These are phyloP conservation scores for Gymnoscelis rufifasciata DNA, from an alignment of 2,888 invertebrate genomes.

Conservation along the genomic window DNA sequence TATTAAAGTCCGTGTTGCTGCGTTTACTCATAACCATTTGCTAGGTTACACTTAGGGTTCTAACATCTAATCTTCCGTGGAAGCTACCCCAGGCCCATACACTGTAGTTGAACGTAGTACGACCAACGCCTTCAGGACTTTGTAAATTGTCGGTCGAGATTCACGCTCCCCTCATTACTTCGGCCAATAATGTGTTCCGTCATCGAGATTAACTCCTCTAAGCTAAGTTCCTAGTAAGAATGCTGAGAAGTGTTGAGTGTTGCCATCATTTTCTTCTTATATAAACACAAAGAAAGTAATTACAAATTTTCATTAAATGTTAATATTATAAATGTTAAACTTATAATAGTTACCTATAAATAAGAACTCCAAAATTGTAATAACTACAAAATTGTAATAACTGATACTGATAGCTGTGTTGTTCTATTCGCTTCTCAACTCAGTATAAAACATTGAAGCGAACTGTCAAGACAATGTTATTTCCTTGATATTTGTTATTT, in stretches of 20 bases:
- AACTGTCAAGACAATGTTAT: too few species aligned
- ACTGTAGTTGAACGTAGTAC: slow-evolving; percentile 9
- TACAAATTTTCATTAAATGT: background rate
- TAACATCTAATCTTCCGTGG: slow-evolving; percentile 1
- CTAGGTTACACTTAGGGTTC: background rate
- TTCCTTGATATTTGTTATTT: too few species aligned
- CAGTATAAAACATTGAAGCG: too few species aligned
- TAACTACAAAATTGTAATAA: too few species aligned
- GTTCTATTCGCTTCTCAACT: too few species aligned
- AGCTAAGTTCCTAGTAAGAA: slow-evolving; percentile 55
- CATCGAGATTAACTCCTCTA: slow-evolving; percentile 75
- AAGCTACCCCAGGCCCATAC: slow-evolving; percentile 5
- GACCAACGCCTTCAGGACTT: slow-evolving; percentile 65
- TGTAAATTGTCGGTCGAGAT: slow-evolving; percentile 64
- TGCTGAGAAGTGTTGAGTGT: background rate
- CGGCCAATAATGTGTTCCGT: slow-evolving; percentile 70
- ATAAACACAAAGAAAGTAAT: too few species aligned
- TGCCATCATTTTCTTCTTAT: too few species aligned
- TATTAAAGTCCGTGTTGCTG: too few species aligned
- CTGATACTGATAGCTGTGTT: too few species aligned
- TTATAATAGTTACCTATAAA: too few species aligned
- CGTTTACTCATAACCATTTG: background rate
- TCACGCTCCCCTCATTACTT: slow-evolving; percentile 72
- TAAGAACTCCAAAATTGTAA: too few species aligned
- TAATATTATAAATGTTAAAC: too few species aligned